Base-by-base conservation (phyloP, 37 sponge, comb jelly and placozoan species). In the Corticium candelabrum region DNA sequence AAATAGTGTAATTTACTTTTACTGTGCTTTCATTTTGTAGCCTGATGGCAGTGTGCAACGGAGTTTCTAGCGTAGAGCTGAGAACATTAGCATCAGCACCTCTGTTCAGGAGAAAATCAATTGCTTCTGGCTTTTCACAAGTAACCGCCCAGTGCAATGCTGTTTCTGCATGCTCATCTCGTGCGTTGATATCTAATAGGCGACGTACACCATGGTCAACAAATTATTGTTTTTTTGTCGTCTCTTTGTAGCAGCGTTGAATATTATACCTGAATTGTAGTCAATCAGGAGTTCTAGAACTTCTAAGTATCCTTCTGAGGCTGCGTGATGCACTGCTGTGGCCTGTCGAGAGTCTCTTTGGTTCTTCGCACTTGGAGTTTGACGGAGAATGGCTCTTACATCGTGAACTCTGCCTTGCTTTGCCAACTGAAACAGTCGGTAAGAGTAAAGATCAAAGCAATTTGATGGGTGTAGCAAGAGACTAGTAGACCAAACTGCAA, bases 81-180 rank as follows among this genome's bases (percentile, higher is more conserved):
- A 27, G 11, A 11, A 50, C 62, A 21, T 50, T 21, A 31, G 88
- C 30, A 15, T 81, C 37, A 31, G 78, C 68, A 3, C 89, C 89
- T 41, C 80, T 84, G 36, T 86, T 81, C 29, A 92, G 76, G 40
- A 92, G 84, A 68, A 80, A 88, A 34, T 81, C 40, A 67, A 86
- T 88, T 3, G 80, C 76, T 32, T 69, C 83, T n/a, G 69, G 31
- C 40, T 89, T 86, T 74, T 86, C 81, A 11, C 68, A 5, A 11
- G 77, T 27, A 36, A 90, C 77, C 15, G 93, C 87, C 29, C 43
- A 34, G 69, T 92, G 93, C 3, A 92, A 74, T 1, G 86, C 40
- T 4, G 93, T 89, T 36, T 57, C 73, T 1, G 80, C 77, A 34
- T 84, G 39, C n/a, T 69, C 74, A 37, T 80, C 81, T 4, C 35